A percentile compares a stretch with the other conserved stretches of the same genome.
Conservation (phyloP, 2,888 invertebrate species). For the Mayetiola destructor region DNA sequence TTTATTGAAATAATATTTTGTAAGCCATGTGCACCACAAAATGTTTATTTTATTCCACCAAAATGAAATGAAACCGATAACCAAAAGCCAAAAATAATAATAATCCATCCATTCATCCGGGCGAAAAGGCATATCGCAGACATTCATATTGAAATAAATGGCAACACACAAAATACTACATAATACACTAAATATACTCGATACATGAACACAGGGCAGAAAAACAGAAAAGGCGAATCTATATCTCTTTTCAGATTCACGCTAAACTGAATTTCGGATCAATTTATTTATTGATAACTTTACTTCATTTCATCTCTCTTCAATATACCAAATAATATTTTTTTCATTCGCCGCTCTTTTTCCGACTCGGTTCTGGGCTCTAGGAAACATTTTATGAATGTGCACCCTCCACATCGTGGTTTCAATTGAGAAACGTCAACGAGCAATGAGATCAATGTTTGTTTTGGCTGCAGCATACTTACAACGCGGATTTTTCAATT, state of each 20-base stretch:
- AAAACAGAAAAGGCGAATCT: not conserved
- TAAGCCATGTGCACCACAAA: conserved; percentile 2
- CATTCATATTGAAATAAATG: not conserved
- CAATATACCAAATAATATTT: conserved; percentile 10
- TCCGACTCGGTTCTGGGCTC: too few species aligned
- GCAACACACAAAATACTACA: conserved; percentile 2
- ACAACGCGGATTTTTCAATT: too few species aligned
- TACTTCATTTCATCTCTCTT: conserved; percentile 11
- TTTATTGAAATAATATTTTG: too few species aligned
- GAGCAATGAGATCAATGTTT: too few species aligned
- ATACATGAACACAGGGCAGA: not conserved
- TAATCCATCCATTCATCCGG: too few species aligned
- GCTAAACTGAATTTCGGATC: conserved; percentile 11
- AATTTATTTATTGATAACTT: conserved; percentile 13
- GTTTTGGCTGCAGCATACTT: too few species aligned
- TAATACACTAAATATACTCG: too few species aligned
- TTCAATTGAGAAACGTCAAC: too few species aligned
- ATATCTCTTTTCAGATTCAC: conserved; percentile 5
- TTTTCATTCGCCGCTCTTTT: too few species aligned
- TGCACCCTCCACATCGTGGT: too few species aligned
- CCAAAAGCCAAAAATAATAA: not conserved
- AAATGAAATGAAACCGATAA: not conserved
- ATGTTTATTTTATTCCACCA: conserved; percentile 11
- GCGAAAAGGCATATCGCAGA: not conserved
- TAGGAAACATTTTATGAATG: too few species aligned